Evolutionary conservation across 2,113 vertebrate genomes (phyloP).

Genomic region (Mesembrinibis cayennensis): DNA sequence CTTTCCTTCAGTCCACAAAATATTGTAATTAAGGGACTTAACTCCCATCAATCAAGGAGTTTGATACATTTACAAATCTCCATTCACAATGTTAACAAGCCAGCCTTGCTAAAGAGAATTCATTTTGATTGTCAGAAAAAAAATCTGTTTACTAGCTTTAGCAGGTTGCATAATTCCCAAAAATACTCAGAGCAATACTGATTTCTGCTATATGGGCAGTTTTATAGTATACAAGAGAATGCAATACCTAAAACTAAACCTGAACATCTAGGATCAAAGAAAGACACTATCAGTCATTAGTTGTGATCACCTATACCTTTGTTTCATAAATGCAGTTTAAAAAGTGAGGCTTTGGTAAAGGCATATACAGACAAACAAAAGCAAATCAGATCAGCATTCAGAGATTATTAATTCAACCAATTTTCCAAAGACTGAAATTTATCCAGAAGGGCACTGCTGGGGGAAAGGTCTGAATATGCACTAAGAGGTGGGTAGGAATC

Average conservation of each 20-base stretch:
- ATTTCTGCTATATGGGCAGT: background rate
- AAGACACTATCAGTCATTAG: background rate
- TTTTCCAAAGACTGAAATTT: background rate
- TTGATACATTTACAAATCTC: background rate
- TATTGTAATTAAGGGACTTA: background rate
- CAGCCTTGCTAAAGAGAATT: background rate
- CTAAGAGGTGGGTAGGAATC: background rate
- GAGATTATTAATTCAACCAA: background rate
- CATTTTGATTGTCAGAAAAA: background rate
- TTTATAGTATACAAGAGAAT: background rate
- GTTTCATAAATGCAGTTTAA: background rate
- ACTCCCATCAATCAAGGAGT: background rate
- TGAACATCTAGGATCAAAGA: background rate
- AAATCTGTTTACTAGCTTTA: conserved; percentile 36
- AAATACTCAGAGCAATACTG: conserved; percentile 17
- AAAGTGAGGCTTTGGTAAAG: background rate
- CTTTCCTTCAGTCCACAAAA: background rate
- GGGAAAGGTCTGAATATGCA: background rate
- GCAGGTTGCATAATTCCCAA: conserved; percentile 47
- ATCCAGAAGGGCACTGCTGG: background rate
- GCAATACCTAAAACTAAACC: background rate
- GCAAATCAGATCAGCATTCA: background rate
- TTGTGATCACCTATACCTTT: background rate
- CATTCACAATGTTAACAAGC: background rate
- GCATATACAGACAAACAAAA: background rate